A percentile compares a stretch with the other conserved stretches of the same genome.
Conservation (phyloP, 2,113 vertebrate genomes). For the Gracilinanus agilis region DNA sequence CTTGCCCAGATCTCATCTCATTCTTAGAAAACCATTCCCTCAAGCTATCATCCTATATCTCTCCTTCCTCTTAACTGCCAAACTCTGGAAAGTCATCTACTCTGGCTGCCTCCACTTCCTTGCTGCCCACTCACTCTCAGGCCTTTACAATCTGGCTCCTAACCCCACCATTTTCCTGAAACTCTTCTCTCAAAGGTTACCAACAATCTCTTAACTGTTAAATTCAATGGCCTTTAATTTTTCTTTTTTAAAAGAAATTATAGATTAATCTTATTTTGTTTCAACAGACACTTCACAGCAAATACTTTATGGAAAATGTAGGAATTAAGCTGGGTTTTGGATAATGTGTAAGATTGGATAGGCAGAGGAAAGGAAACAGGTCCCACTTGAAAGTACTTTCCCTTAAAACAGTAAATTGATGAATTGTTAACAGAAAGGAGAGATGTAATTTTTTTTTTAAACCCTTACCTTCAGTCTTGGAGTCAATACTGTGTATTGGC, state of each 20-base stretch:
- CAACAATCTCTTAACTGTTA: background rate
- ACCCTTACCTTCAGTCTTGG: too few species aligned
- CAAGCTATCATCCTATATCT: slow-evolving; percentile 1
- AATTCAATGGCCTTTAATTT: background rate
- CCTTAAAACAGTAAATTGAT: background rate
- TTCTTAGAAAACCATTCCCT: slow-evolving; percentile 5
- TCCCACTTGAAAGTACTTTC: background rate
- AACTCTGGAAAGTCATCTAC: background rate
- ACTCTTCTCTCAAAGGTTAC: background rate
- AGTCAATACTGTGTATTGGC: too few species aligned
- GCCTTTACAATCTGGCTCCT: background rate
- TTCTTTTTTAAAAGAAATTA: background rate
- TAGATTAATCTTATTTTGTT: background rate
- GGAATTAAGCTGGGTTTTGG: background rate
- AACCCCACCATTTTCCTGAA: background rate
- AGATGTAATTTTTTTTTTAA: too few species aligned
- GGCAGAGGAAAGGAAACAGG: background rate
- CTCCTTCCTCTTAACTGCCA: background rate
- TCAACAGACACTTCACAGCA: background rate
- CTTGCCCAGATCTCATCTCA: background rate
- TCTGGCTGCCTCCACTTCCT: background rate
- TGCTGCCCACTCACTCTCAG: background rate
- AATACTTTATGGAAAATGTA: background rate
- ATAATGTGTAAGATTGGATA: background rate
- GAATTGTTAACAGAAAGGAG: background rate